Evolutionary conservation across 2,797 vertebrate species (phyloP), one percentile per base, ranked within the genome.

Genomic region (Brotogeris chrysoptera): DNA sequence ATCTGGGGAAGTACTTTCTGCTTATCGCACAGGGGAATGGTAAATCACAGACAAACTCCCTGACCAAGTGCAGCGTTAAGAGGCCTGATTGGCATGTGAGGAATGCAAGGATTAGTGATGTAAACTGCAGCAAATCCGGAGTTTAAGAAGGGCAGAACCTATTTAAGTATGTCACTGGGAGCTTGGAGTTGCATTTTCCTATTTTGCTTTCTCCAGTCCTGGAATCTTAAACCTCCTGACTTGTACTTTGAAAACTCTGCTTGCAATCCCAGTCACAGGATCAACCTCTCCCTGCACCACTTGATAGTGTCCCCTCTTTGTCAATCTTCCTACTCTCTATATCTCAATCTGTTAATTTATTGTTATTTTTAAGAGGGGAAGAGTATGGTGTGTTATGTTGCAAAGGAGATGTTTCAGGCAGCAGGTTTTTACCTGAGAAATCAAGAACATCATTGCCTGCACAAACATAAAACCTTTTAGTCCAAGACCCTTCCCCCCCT

Each of bases 81-180:
- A 90, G 89, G 90, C 76, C 87, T 89, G 86, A 72, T 12, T 97
- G 95, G 94, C 93, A 92, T 96, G 94, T 87, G 61, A 93, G 88
- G 96, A 97, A 97, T 96, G 96, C 2, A 7, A 81, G 91, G 95
- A 97, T 96, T 97, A 97, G 93, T 68, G 86, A 92, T 90, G 79
- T 63, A 90, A 93, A 88, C 80, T 83, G 82, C 78, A 68, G 86
- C 83, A 95, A 96, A 96, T 76, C 59, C 5, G 0, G 83, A 77
- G 50, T 90, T 86, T 88, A 74, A 88, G 55, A 84, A 82, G 36
- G 24, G 30, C 36, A 91, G 64, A 72, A 85, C 38, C 53, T 72
- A 84, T 76, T 90, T 69, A 84, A 94, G 81, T 61, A 50, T 79
- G 52, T 78, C 88, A 18, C 57, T 39, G 11, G 12, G 69, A 59